Conservation (phyloP, 2,797 vertebrate genomes). For the Melanotaenia pygmaea region DNA sequence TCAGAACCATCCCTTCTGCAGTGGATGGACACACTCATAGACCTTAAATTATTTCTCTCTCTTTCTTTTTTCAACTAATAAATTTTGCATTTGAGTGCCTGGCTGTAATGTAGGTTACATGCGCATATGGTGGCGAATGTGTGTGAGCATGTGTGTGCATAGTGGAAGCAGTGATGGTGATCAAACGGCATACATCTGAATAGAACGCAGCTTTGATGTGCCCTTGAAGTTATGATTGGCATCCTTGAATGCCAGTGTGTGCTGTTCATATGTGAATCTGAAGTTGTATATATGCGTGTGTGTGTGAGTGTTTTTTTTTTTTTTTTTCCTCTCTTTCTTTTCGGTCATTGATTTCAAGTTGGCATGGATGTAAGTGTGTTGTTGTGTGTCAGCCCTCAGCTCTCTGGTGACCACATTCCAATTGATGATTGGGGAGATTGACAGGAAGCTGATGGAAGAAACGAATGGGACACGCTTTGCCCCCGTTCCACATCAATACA, state of each 20-base stretch:
- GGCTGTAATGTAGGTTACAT: constrained; percentile 44
- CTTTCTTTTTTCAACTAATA: constrained; percentile 6
- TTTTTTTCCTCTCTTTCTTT: constrained; percentile 2
- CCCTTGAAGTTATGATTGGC: constrained; percentile 78
- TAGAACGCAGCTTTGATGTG: constrained; percentile 76
- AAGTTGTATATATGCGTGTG: neutral
- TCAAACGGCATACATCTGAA: constrained; percentile 77
- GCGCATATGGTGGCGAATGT: constrained; percentile 15
- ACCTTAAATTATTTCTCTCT: constrained; percentile 33
- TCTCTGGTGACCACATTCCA: constrained; percentile 53
- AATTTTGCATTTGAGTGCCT: constrained; percentile 21
- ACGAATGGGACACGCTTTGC: constrained; percentile 34
- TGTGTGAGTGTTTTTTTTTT: neutral
- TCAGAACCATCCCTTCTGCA: constrained; percentile 36
- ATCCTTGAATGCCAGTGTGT: constrained; percentile 53
- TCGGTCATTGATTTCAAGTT: constrained; percentile 57
- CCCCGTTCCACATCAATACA: constrained; percentile 30
- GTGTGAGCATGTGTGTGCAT: constrained; percentile 26
- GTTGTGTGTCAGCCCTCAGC: constrained; percentile 43
- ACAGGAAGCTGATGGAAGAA: constrained; percentile 66
- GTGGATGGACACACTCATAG: constrained; percentile 12
- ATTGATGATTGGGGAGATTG: constrained; percentile 72
- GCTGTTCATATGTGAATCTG: constrained; percentile 14
- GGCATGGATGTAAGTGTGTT: constrained; percentile 22
- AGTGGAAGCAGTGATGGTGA: constrained; percentile 45